Conservation (phyloP, 1,140 invertebrate species). For the Parasteatoda tepidariorum region DNA sequence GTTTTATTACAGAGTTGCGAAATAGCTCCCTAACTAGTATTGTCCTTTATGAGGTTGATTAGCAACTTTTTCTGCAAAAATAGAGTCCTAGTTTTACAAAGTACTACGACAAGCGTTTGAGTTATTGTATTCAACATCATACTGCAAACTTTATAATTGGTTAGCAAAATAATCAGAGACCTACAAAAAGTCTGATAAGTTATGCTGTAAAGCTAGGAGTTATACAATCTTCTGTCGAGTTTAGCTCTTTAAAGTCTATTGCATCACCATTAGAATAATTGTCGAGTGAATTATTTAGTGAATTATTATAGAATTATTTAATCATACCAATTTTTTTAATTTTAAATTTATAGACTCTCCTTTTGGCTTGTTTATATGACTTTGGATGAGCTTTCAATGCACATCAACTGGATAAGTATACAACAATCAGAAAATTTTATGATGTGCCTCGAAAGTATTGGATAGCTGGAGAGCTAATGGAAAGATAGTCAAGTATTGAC, state of each 20-base stretch:
- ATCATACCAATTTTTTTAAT: too few species aligned
- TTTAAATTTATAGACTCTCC: too few species aligned
- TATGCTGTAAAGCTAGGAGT: not conserved
- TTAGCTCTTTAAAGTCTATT: not conserved
- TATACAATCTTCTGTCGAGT: not conserved
- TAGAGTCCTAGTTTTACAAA: not conserved
- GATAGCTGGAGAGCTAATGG: too few species aligned
- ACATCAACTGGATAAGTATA: too few species aligned
- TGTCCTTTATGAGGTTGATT: not conserved
- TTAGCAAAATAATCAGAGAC: not conserved
- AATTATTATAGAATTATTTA: too few species aligned
- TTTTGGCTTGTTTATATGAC: too few species aligned
- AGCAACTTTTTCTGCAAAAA: not conserved
- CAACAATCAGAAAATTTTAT: too few species aligned
- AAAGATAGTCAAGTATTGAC: too few species aligned
- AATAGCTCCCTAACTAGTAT: not conserved
- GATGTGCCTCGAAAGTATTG: too few species aligned
- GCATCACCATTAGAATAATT: not conserved
- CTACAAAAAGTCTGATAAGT: not conserved
- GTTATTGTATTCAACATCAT: not conserved
- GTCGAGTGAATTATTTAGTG: not conserved
- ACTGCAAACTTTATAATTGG: not conserved
- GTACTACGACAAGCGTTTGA: not conserved
- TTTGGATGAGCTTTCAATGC: too few species aligned
- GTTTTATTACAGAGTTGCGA: not conserved